Evolutionary conservation across 2,113 vertebrate genomes (phyloP).

Genomic region (Chionomys nivalis): DNA sequence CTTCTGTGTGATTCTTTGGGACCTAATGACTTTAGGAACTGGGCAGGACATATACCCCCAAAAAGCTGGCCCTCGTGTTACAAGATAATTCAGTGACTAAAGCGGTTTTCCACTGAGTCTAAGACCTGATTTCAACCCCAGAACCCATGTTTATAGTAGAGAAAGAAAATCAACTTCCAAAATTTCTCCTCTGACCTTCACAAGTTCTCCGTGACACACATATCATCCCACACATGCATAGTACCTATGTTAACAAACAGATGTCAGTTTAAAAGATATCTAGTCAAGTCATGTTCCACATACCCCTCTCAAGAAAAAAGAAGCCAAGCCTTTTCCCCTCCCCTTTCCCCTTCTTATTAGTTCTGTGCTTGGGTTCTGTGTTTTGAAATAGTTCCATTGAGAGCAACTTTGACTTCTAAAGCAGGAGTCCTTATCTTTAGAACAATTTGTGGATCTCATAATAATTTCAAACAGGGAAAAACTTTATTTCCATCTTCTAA

Average conservation of each 20-base stretch:
- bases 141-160: not conserved
- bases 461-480: not conserved
- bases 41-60: no score
- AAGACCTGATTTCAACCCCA: not conserved
- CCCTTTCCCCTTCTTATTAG: not conserved
- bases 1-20: no score
- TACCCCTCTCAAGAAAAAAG: accelerated
- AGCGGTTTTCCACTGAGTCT: no score
- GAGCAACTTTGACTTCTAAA: not conserved
- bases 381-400: not conserved
- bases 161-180: not conserved
- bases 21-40: no score
- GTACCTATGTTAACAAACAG: not conserved
- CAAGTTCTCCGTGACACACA: no score
- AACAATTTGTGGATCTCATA: not conserved
- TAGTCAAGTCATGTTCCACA: not conserved
- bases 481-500: not conserved
- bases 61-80: no score
- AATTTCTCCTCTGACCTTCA: not conserved
- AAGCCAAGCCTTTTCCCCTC: accelerated
- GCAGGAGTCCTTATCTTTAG: not conserved
- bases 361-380: not conserved
- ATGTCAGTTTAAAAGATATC: not conserved
- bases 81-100: not conserved
- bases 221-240: not conserved